These are phyloP conservation scores for Xenopus borealis DNA, from an alignment of 2,113 vertebrate genomes.

Conservation along the genomic window DNA sequence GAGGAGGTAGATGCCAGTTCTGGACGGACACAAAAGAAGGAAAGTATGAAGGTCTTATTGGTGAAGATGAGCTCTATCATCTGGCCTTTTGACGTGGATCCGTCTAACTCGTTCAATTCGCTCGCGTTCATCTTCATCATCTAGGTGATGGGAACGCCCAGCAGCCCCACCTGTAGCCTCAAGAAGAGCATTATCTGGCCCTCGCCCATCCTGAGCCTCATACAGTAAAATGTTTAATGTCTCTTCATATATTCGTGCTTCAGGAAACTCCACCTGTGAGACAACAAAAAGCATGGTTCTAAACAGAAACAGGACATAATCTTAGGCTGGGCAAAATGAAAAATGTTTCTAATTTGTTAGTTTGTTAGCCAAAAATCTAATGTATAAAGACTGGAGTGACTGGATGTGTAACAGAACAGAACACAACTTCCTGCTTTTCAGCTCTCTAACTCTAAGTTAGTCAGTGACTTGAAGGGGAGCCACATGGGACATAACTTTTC, in stretches of 20 bases:
- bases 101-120: conserved; percentile 85
- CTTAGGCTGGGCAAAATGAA: too few species aligned
- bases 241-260: conserved; percentile 95
- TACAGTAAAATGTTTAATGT: conserved; percentile 96
- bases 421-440: too few species aligned
- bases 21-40: conserved; percentile 6
- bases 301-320: background rate
- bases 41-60: conserved; percentile 72
- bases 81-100: conserved; percentile 90
- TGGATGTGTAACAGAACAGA: too few species aligned
- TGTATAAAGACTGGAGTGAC: too few species aligned
- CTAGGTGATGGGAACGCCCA: conserved; percentile 84
- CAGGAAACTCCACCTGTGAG: conserved; percentile 90
- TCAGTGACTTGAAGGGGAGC: too few species aligned
- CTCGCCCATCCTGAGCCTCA: conserved; percentile 89
- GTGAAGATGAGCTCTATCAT: conserved; percentile 91
- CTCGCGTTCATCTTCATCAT: conserved; percentile 91
- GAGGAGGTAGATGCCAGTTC: conserved; percentile 19
- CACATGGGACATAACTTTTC: too few species aligned
- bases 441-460: too few species aligned
- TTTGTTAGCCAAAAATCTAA: too few species aligned
- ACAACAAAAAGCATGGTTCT: background rate
- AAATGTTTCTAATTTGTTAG: too few species aligned
- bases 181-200: conserved; percentile 89
- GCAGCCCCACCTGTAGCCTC: conserved; percentile 92